Base-by-base conservation (phyloP, 53 echinoderm and acorn worm species). In the Astropecten irregularis region DNA sequence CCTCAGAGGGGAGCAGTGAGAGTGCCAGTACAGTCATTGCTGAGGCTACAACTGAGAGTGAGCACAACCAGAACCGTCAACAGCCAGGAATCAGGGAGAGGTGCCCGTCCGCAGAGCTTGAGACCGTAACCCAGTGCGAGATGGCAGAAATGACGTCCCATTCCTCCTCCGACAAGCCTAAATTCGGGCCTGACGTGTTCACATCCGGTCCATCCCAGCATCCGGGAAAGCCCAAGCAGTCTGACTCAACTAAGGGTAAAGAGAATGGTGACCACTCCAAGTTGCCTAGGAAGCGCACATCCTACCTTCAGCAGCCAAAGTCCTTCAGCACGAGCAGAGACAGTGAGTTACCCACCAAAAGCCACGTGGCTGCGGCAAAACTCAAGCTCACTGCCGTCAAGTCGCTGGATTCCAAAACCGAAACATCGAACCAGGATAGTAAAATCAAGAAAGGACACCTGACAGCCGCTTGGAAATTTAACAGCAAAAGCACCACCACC, bases 1-100 rank as follows among this genome's bases (percentile, higher is more conserved):
- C 69, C n/a, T 84, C 84, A 21, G 91, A 87, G 49, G 69, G 91
- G 40, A 91, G 91, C 83, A 91, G 91, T 21, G 91, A 91, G 42
- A 91, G 87, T 83, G 87, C 83, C 34, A 91, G 91, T 56, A 91
- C 86, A 1, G 76, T 79, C 62, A 79, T 79, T 62, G 79, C 48
- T 29, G 79, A 79, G 8, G 61, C 30, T 20, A 14, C 79, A 16
- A 19, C 44, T 9, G 27, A 68, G 7, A 25, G 3, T 8, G 47
- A 79, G 29, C 44, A 61, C 5, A 47, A 61, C 3, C 61, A 61
- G 7, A 46, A 40, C 29, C 38, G 47, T 29, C 79, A 30, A 19
- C 79, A 30, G 20, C 33, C 10, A 3, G 61, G 60, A n/a, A 61
- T 79, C 18, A 85, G 52, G 33, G 74, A 85, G 28, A 50, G 74